A percentile compares a stretch with the other conserved stretches of the same genome.
phyloP scores from a whole-genome alignment of 2,797 vertebrate species.

The Sebastes diaconus region DNA sequence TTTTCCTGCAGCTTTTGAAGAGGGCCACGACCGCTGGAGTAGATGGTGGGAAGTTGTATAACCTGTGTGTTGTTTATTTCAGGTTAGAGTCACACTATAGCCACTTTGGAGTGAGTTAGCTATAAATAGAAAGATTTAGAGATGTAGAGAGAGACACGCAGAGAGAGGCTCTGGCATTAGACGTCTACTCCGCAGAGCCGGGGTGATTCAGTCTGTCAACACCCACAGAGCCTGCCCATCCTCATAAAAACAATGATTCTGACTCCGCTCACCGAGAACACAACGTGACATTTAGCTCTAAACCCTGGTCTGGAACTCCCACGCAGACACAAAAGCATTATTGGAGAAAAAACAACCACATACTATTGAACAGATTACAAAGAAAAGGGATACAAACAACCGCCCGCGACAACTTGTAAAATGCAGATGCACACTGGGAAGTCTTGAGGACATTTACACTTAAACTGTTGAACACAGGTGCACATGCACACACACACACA shows the following conservation, averaged over 20 bases:
- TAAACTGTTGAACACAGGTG: background rate
- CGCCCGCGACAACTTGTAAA: slow-evolving; percentile 18
- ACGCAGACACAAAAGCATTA: slow-evolving; percentile 41
- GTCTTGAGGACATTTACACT: slow-evolving; percentile 41
- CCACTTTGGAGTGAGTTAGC: background rate
- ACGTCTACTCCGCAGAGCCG: slow-evolving; percentile 31
- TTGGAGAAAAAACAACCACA: background rate
- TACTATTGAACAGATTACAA: slow-evolving; percentile 32
- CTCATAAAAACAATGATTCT: slow-evolving; percentile 68
- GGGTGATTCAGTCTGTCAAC: slow-evolving; percentile 64
- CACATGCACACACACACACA: background rate
- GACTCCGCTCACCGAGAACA: slow-evolving; percentile 54
- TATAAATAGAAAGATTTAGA: slow-evolving; percentile 48
- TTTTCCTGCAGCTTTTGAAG: slow-evolving; percentile 2
- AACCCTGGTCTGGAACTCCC: slow-evolving; percentile 52
- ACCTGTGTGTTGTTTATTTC: slow-evolving; percentile 3
- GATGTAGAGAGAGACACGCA: background rate
- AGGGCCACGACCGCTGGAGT: background rate
- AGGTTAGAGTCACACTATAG: slow-evolving; percentile 29
- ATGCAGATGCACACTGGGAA: slow-evolving; percentile 9
- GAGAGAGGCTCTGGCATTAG: slow-evolving; percentile 36
- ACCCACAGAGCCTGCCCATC: slow-evolving; percentile 63
- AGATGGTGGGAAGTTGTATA: background rate
- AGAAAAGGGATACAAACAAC: slow-evolving; percentile 36
- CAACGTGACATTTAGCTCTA: slow-evolving; percentile 67